Conservation (phyloP, 2,888 invertebrate genomes). For the Andricus quercusramuli region DNA sequence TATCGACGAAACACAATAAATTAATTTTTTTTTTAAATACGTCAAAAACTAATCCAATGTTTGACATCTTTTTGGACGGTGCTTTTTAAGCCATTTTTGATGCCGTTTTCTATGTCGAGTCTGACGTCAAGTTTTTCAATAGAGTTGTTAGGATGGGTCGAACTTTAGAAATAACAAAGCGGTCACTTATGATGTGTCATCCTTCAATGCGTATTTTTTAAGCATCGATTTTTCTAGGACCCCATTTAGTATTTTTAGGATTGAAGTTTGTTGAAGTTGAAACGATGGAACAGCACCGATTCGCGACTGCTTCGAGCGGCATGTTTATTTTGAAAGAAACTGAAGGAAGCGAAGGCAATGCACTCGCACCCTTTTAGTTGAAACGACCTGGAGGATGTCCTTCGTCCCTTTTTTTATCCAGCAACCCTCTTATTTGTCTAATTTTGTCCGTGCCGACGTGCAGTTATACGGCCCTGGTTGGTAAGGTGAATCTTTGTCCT, state of each 20-base stretch:
- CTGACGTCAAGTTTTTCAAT: too few relatives aligned
- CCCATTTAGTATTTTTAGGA: not conserved
- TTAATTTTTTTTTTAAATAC: too few relatives aligned
- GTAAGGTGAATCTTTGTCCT: conserved; percentile 14
- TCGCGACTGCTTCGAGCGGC: not conserved
- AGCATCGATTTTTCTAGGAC: too few relatives aligned
- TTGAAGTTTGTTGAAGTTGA: not conserved
- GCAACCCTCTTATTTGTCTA: conserved; percentile 7
- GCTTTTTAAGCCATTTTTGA: too few relatives aligned
- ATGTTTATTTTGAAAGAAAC: conserved; percentile 7
- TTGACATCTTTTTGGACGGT: too few relatives aligned
- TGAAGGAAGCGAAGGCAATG: not conserved
- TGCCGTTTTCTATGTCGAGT: too few relatives aligned
- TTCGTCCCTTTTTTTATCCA: not conserved
- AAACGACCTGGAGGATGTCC: not conserved
- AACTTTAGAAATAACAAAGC: too few relatives aligned
- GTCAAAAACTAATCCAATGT: too few relatives aligned
- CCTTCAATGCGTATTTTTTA: too few relatives aligned
- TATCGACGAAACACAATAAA: too few relatives aligned
- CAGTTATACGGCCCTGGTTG: conserved; percentile 1
- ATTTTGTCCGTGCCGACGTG: not conserved
- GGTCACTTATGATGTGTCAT: too few relatives aligned
- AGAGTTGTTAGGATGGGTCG: too few relatives aligned
- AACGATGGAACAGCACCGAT: not conserved
- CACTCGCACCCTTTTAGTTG: not conserved